Percentiles rank a stretch among this genome's conserved stretches.
Conservation (phyloP, 2,113 vertebrate species). For the Podilymbus podiceps region DNA sequence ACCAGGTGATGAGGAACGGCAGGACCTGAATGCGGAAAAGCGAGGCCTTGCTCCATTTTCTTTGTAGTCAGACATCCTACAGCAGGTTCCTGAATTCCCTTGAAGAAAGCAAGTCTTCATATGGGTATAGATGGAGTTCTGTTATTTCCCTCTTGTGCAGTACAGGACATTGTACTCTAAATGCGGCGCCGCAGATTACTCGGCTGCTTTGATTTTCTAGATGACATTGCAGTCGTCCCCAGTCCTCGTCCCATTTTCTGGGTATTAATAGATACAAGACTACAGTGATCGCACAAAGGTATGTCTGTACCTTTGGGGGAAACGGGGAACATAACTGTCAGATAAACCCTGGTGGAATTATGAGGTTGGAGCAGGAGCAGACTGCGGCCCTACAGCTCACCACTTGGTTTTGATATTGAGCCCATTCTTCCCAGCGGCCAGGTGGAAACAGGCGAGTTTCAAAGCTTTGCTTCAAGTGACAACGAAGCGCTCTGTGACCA, state of each 20-base stretch:
- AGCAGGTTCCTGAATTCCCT: rapidly evolving
- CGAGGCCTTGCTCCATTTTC: neutral
- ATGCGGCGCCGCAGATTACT: rapidly evolving
- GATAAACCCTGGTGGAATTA: too few species aligned
- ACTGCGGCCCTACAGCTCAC: neutral
- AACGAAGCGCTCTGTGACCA: neutral
- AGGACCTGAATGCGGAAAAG: neutral
- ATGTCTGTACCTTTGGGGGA: neutral
- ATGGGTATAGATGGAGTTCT: rapidly evolving
- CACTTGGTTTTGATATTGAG: neutral
- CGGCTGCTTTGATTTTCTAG: neutral
- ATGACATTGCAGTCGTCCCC: rapidly evolving
- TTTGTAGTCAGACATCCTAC: rapidly evolving
- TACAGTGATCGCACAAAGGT: rapidly evolving
- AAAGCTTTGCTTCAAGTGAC: neutral
- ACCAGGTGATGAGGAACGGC: neutral
- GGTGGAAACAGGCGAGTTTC: neutral
- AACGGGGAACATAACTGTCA: rapidly evolving
- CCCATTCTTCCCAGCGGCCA: neutral
- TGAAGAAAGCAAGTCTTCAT: rapidly evolving
- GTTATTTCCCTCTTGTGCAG: neutral
- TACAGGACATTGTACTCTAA: rapidly evolving
- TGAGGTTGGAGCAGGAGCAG: neutral
- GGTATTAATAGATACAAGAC: rapidly evolving
- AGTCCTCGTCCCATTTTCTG: rapidly evolving